A percentile compares a stretch with the other conserved stretches of the same genome.
phyloP scores from a whole-genome alignment of 2,888 invertebrate species.

The Phortica magna region DNA sequence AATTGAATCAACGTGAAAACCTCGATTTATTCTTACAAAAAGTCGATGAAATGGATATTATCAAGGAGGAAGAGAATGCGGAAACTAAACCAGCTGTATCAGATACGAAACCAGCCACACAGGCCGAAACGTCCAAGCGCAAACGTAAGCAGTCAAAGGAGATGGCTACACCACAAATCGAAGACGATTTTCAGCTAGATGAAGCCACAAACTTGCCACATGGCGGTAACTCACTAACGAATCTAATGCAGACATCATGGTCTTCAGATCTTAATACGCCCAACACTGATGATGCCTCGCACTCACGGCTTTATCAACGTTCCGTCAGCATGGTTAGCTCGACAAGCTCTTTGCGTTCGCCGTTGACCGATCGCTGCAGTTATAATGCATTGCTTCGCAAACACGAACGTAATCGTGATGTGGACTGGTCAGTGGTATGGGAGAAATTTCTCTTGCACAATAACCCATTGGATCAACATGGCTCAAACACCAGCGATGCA shows the following conservation, averaged over 20 bases:
- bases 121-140: constrained; percentile 24
- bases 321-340: constrained; percentile 75
- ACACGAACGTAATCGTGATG: constrained; percentile 72
- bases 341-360: constrained; percentile 67
- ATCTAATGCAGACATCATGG: constrained; percentile 76
- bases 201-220: constrained; percentile 39
- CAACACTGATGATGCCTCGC: constrained; percentile 43
- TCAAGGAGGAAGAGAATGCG: constrained; percentile 77
- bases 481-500: background rate
- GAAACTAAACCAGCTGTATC: constrained; percentile 23
- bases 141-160: constrained; percentile 44
- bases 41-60: constrained; percentile 78
- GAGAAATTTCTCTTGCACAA: constrained; percentile 69
- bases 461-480: constrained; percentile 18
- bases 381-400: constrained; percentile 75
- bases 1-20: constrained; percentile 71
- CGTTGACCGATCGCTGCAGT: constrained; percentile 71
- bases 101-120: constrained; percentile 15
- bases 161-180: constrained; percentile 18
- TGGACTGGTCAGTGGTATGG: constrained; percentile 81
- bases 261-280: constrained; percentile 66
- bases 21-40: constrained; percentile 76
- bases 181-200: constrained; percentile 6
- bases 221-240: constrained; percentile 70
- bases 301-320: constrained; percentile 61